Base-by-base conservation (phyloP, 23 tunicate genomes). In the Phallusia fumigata region DNA sequence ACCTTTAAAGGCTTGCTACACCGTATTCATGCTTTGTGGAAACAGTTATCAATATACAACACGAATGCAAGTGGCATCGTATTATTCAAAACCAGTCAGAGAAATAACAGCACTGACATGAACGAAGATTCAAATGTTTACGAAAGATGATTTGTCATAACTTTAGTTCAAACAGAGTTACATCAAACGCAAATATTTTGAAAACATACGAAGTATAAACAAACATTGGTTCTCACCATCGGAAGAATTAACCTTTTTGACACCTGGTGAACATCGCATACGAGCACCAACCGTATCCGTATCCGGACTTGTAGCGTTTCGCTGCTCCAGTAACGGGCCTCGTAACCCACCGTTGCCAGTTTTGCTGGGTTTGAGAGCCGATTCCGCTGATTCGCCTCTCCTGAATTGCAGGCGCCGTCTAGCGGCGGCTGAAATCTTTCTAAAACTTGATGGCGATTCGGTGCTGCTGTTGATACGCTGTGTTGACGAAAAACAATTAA, bases 241-340 rank as follows among this genome's bases (percentile, higher is more conserved):
- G 15, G 28, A 58, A 21, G 69, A 58, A 21, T 24, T 24, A 22
- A 58, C 26, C 69, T 58, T 58, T 13, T 24, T 24, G 69, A 58
- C 3, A 13, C 28, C 47, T 3, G 47, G 47, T 5, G 47, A 22
- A 6, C 69, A 11, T 13, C 69, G 69, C 69, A 58, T 58, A 16
- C 69, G 69, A 24, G 69, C 69, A 24, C 69, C 69, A 16, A 58
- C 69, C 3, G 69, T 58, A 58, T 58, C 69, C 69, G 69, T 58
- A 58, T 58, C 69, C 69, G 69, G 69, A 58, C 69, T 58, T 58
- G 3, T 58, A 24, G 28, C 69, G 13, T 13, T 13, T 22, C 69
- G 69, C 69, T 58, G 69, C 69, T 58, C 69, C 69, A 58, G 69
- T 58, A 58, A 58, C 26, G 69, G 69, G 3, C 69, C 69, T 21